Evolutionary conservation across 2,888 invertebrate species (phyloP).

Genomic region (Lasioglossum vierecki): DNA sequence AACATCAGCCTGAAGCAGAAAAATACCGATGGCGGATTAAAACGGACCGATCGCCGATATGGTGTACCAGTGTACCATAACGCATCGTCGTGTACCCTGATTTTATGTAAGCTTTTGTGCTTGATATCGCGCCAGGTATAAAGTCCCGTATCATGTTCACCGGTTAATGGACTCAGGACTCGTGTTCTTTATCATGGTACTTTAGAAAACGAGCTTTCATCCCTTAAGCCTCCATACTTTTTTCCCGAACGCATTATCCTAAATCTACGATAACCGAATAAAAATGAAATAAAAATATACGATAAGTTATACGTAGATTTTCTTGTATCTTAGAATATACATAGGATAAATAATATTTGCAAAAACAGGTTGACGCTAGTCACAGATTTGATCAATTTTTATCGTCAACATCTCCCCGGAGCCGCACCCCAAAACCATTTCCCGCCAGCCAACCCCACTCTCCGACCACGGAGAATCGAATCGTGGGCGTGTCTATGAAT

Average conservation of each 20-base stretch:
- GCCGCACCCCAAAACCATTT: neutral
- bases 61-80: constrained; percentile 22
- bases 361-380: neutral
- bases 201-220: constrained; percentile 4
- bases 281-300: neutral
- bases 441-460: neutral
- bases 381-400: neutral
- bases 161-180: constrained; percentile 71
- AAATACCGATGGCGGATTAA: constrained; percentile 52
- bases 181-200: neutral
- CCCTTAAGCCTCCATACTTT: neutral
- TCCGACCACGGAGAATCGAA: constrained; percentile 38
- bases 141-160: constrained; percentile 78
- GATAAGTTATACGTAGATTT: too few relatives aligned
- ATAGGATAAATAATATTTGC: neutral
- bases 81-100: constrained; percentile 38
- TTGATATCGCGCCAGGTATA: constrained; percentile 81
- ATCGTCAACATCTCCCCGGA: neutral
- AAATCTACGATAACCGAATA: neutral
- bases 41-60: constrained; percentile 25
- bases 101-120: constrained; percentile 75
- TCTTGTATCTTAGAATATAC: too few relatives aligned
- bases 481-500: constrained; percentile 58
- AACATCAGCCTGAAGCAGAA: constrained; percentile 85
- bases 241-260: neutral